phyloP scores from a whole-genome alignment of 2,113 vertebrate genomes.

The Sardina pilchardus region DNA sequence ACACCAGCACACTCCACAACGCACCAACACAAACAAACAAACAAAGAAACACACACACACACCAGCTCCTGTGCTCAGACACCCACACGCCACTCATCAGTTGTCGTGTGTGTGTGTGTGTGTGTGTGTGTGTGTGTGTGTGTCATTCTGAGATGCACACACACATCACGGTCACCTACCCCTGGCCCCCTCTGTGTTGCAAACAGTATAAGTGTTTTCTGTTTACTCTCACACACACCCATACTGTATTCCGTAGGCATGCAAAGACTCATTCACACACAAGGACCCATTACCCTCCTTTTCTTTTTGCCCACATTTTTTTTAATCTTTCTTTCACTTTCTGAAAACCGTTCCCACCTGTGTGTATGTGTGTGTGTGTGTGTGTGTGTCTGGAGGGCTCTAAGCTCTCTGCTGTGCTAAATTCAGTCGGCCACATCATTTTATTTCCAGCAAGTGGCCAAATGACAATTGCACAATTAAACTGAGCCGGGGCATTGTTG shows the following conservation, averaged over 20 bases:
- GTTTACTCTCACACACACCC: too few relatives aligned
- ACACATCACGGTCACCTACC: neutral
- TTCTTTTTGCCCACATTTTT: neutral
- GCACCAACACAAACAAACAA: neutral
- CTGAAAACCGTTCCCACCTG: neutral
- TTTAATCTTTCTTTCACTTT: neutral
- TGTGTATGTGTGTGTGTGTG: neutral
- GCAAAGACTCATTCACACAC: neutral
- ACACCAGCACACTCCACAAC: neutral
- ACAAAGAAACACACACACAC: too few relatives aligned
- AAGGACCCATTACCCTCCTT: neutral
- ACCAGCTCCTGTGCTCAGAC: neutral
- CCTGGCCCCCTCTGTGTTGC: too few relatives aligned
- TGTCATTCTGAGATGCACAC: too few relatives aligned
- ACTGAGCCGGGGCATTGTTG: slow-evolving; percentile 13
- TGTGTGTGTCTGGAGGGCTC: neutral
- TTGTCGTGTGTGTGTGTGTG: too few relatives aligned
- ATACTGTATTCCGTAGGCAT: neutral
- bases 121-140: too few relatives aligned
- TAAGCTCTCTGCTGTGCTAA: slow-evolving; percentile 17
- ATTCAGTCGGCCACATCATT: slow-evolving; percentile 25
- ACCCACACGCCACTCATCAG: too few relatives aligned
- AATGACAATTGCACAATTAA: slow-evolving; percentile 35
- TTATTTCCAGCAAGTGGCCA: slow-evolving; percentile 20
- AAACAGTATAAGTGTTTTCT: too few relatives aligned